Base-by-base conservation (phyloP, 2,113 vertebrate species). In the Felis chaus region DNA sequence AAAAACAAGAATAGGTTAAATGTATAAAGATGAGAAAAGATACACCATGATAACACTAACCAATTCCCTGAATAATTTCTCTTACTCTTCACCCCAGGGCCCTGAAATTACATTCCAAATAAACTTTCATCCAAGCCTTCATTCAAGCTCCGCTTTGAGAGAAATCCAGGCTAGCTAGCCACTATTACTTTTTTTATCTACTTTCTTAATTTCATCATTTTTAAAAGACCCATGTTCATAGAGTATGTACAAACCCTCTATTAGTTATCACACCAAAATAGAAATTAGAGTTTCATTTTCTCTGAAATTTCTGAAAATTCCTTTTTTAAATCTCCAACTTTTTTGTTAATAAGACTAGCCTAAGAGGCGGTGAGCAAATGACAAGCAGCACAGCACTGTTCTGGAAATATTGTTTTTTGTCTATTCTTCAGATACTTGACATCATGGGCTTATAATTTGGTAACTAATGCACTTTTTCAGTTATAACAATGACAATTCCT, bases 241-340 rank as follows among this genome's bases (percentile, higher is more conserved):
- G 23, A 76, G 18, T 89, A 68, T 36, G 14, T 79, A 9, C 41
- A 85, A 94, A 41, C 36, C 55, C n/a, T 76, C 15, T 73, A 16
- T 65, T 89, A 74, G 23, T 25, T 84, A 45, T 41, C 79, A 57
- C n/a, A 66, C 11, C 19, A 73, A 61, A 69, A 57, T 4, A 21
- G 3, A 18, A 69, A 79, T 73, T 65, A n/a, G n/a, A 36, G 33
- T 82, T 92, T 71, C 23, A 27, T 88, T 81, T 69, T 91, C 39
- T 33, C n/a, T 94, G 29, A 93, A 41, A 57, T 61, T 69, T 82
- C n/a, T 96, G 50, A 71, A 90, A 97, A 73, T 65, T 83, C 3
- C 84, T 89, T 88, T 88, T 85, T 74, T 85, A 23, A 91, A 69
- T 57, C 25, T 94, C 48, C 36, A 88, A 66, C 21, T 66, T 55